Evolutionary conservation across 2,888 invertebrate genomes (phyloP).

Genomic region (Pandemis cinnamomeana): DNA sequence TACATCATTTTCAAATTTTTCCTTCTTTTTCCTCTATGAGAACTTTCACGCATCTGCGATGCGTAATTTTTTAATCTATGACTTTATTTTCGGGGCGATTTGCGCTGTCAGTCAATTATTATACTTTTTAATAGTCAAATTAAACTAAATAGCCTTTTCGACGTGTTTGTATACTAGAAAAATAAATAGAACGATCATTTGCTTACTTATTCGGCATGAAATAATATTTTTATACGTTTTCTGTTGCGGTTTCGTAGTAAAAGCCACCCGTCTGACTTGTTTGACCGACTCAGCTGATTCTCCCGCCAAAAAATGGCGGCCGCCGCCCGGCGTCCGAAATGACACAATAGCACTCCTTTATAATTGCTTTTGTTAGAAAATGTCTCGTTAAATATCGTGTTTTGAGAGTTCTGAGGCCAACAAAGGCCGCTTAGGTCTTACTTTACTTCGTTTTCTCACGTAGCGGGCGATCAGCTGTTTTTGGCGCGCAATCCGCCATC

Average conservation of each 20-base stretch:
- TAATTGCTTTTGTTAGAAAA: conserved; percentile 48
- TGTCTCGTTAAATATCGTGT: conserved; percentile 50
- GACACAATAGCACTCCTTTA: conserved; percentile 45
- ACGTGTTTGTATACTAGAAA: background rate
- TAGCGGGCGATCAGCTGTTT: conserved; percentile 53
- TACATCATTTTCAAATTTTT: background rate
- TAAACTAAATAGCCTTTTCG: background rate
- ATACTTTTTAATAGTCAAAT: background rate
- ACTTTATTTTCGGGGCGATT: background rate
- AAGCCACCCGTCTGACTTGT: conserved; percentile 44
- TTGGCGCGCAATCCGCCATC: conserved; percentile 52
- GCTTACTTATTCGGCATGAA: background rate
- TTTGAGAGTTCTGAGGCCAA: conserved; percentile 43
- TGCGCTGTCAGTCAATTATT: background rate
- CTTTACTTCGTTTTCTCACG: conserved; percentile 46
- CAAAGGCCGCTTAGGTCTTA: conserved; percentile 45
- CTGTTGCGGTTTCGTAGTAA: conserved; percentile 44
- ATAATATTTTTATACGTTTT: background rate
- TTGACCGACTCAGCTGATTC: conserved; percentile 50
- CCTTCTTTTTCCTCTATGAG: background rate
- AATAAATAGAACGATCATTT: background rate
- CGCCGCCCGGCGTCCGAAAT: conserved; percentile 25
- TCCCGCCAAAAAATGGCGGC: conserved; percentile 48
- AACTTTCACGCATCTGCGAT: background rate
- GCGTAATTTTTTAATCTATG: background rate